Conservation (phyloP, 2,113 vertebrate genomes). For the Sceloporus undulatus region DNA sequence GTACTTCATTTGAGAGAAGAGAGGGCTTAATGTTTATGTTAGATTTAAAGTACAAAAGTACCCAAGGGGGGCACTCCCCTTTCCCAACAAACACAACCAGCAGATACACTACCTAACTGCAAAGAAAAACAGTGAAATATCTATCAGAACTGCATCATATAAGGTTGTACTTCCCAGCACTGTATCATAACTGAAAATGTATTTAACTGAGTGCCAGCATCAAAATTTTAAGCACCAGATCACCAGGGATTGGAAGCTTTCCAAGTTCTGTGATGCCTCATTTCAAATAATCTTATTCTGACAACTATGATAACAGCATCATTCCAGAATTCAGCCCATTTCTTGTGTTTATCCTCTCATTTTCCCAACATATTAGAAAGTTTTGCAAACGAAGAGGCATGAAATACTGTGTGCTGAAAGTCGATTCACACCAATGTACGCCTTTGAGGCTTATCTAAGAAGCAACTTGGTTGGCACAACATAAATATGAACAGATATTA, state of each 20-base stretch:
- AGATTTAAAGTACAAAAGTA: not conserved
- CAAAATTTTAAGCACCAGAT: not conserved
- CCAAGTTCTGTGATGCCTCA: not conserved
- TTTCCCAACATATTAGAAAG: not conserved
- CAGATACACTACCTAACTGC: not conserved
- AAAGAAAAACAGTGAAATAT: not conserved
- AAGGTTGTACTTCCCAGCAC: not conserved
- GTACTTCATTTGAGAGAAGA: not conserved
- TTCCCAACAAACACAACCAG: not conserved
- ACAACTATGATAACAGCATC: not conserved
- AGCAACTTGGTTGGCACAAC: slow-evolving; percentile 55
- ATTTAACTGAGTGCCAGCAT: not conserved
- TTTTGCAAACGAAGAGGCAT: not conserved
- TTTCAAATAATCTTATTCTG: not conserved
- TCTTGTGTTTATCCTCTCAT: slow-evolving; percentile 5
- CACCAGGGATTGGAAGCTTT: not conserved
- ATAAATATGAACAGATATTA: slow-evolving; percentile 10
- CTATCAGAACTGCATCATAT: not conserved
- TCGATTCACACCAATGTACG: not conserved
- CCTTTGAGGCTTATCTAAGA: not conserved
- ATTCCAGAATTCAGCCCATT: slow-evolving; percentile 13
- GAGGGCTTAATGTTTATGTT: not conserved
- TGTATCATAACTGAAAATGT: not conserved
- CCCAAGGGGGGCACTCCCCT: not conserved
- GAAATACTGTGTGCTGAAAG: not conserved